These are phyloP conservation scores for Lasioglossum albipes DNA, from an alignment of 1,140 invertebrate species.

Conservation along the genomic window DNA sequence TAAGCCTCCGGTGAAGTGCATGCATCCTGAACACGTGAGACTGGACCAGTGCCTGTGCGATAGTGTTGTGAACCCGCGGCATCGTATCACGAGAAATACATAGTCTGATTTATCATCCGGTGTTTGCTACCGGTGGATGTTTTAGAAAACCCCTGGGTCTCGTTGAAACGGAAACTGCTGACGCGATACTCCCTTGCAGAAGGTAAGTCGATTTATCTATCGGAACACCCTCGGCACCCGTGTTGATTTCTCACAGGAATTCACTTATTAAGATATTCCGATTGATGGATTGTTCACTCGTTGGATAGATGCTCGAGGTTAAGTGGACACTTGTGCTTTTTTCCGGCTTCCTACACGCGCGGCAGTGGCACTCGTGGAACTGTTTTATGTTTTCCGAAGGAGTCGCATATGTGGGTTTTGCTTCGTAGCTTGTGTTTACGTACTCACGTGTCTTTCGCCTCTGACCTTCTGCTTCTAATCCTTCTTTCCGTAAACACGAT, in stretches of 20 bases:
- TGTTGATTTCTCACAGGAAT: conserved; percentile 32
- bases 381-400: background rate
- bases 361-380: no score
- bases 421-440: background rate
- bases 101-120: background rate
- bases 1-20: no score
- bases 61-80: background rate
- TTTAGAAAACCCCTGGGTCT: conserved; percentile 27
- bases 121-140: background rate
- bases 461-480: background rate
- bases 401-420: background rate
- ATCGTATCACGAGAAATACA: background rate
- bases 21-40: background rate
- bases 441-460: background rate
- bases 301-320: no score
- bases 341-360: no score
- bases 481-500: background rate
- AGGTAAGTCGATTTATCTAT: conserved; percentile 34
- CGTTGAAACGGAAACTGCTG: background rate
- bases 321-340: no score
- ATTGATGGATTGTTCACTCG: background rate
- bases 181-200: background rate
- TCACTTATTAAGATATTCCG: background rate
- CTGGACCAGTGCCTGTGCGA: background rate
- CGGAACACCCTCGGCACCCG: no score